Evolutionary conservation across 53 echinoderm and acorn worm genomes (phyloP).

Genomic region (Glandiceps talaboti): DNA sequence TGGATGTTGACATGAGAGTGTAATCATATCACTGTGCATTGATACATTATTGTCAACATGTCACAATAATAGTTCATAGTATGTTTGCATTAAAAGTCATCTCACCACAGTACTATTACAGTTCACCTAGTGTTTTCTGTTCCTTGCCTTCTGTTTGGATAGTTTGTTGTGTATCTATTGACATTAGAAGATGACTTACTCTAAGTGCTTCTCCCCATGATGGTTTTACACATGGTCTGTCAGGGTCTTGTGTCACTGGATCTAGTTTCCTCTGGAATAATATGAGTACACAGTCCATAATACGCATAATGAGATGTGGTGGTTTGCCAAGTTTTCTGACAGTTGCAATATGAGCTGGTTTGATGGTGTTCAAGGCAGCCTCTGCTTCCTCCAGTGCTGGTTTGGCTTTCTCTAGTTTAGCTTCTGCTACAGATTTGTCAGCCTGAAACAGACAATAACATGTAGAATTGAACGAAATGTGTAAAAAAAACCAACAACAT

Average conservation of each 20-base stretch:
- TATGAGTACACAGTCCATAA: conserved; percentile 70
- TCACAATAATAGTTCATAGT: no score
- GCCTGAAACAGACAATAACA: conserved; percentile 50
- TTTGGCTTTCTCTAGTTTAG: conserved; percentile 72
- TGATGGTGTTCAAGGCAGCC: conserved; percentile 90
- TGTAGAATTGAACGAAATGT: no score
- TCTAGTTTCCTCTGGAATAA: conserved; percentile 49
- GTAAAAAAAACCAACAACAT: no score
- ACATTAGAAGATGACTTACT: no score
- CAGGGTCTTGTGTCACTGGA: conserved; percentile 22
- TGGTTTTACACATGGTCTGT: conserved; percentile 32
- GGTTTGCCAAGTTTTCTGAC: conserved; percentile 95
- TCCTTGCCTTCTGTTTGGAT: no score
- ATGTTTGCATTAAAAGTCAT: no score
- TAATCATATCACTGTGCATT: no score
- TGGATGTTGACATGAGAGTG: no score
- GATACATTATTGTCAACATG: no score
- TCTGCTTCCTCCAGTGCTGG: conserved; percentile 91
- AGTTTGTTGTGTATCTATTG: no score
- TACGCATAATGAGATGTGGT: conserved; percentile 84
- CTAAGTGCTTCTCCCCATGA: conserved; percentile 59
- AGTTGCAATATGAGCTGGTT: conserved; percentile 85
- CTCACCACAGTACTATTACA: no score
- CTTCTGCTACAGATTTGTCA: conserved; percentile 56
- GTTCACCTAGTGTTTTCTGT: no score